Evolutionary conservation across 2,888 invertebrate species (phyloP).

Genomic region (Drosophila anomalata): DNA sequence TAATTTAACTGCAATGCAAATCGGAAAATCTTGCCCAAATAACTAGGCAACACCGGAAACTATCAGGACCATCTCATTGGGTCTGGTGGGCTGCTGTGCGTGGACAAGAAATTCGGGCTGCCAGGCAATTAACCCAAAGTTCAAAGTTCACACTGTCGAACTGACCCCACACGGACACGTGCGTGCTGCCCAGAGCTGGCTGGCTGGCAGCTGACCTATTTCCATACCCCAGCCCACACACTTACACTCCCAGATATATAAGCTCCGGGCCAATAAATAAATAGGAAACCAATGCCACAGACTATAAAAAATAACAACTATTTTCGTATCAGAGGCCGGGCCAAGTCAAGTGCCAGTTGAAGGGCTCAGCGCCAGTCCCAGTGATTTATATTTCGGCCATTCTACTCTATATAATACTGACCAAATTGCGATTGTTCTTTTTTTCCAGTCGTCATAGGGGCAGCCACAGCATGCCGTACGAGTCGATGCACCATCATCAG

Average conservation of each 20-base stretch:
- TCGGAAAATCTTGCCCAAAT: neutral
- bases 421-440: neutral
- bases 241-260: neutral
- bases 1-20: constrained; percentile 45
- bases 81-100: constrained; percentile 4
- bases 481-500: constrained; percentile 82
- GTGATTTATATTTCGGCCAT: constrained; percentile 43
- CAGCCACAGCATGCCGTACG: constrained; percentile 81
- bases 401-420: neutral
- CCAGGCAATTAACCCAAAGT: constrained; percentile 78
- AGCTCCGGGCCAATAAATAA: constrained; percentile 56
- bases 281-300: constrained; percentile 16
- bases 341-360: constrained; percentile 7
- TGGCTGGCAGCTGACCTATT: constrained; percentile 65
- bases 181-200: constrained; percentile 33
- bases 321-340: constrained; percentile 22
- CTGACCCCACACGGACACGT: constrained; percentile 20
- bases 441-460: constrained; percentile 63
- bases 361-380: constrained; percentile 4
- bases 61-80: neutral
- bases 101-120: constrained; percentile 56
- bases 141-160: constrained; percentile 74
- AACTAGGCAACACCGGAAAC: neutral
- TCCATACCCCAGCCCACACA: constrained; percentile 24
- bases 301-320: constrained; percentile 37